Conservation (phyloP, 1,140 invertebrate species). For the Lucilia sericata region DNA sequence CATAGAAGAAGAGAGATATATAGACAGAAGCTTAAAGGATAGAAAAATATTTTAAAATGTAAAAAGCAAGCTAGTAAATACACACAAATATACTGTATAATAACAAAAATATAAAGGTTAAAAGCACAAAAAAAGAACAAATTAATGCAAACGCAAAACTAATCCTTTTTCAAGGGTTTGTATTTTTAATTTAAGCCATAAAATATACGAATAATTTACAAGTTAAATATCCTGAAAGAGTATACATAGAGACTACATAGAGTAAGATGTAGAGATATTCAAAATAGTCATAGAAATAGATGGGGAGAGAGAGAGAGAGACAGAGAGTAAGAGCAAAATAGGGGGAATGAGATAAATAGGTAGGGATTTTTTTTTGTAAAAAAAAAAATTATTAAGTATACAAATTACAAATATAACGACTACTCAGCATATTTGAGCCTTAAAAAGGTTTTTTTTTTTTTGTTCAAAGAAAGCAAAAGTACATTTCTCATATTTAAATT, state of each 20-base stretch:
- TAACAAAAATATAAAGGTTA: neutral
- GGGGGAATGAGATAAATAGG: no score
- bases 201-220: neutral
- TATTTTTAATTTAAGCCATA: neutral
- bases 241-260: neutral
- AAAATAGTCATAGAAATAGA: neutral
- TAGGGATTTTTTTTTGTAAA: no score
- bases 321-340: neutral
- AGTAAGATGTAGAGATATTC: neutral
- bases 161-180: neutral
- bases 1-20: neutral
- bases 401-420: neutral
- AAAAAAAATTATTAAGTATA: neutral
- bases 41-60: neutral
- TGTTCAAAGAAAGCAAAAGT: neutral
- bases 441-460: neutral
- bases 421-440: neutral
- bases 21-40: neutral
- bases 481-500: no score
- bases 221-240: neutral
- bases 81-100: neutral
- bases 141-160: neutral
- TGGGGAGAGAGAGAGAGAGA: neutral
- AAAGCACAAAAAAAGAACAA: neutral
- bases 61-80: neutral